Conservation (phyloP, 2,113 vertebrate species). For the Diglossa brunneiventris region DNA sequence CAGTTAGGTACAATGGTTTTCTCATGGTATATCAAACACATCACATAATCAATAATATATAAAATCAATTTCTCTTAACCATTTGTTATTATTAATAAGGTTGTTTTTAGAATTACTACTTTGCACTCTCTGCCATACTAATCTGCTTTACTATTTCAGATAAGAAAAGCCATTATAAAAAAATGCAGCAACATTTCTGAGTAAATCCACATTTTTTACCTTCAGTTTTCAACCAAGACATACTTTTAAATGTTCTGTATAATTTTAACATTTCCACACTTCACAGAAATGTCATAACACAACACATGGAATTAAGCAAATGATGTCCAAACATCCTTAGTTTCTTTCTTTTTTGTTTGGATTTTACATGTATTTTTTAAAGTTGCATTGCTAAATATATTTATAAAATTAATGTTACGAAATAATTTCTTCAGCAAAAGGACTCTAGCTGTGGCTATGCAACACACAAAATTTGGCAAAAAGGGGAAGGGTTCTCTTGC, state of each 20-base stretch:
- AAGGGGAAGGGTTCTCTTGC: accelerated
- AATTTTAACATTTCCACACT: neutral
- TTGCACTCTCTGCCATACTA: neutral
- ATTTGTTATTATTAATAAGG: neutral
- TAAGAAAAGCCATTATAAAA: slow-evolving; percentile 21
- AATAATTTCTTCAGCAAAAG: neutral
- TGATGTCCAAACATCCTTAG: neutral
- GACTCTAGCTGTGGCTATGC: neutral
- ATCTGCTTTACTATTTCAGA: slow-evolving; percentile 12
- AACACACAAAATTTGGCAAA: neutral
- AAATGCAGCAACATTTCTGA: neutral
- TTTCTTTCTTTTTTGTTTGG: neutral
- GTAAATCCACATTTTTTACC: neutral
- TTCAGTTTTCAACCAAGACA: neutral
- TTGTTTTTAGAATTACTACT: neutral
- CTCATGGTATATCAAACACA: neutral
- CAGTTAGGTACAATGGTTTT: neutral
- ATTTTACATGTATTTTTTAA: neutral
- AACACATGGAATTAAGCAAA: neutral
- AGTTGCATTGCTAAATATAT: neutral
- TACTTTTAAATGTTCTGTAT: neutral
- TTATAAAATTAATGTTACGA: neutral
- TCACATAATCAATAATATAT: neutral
- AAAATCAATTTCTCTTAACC: neutral
- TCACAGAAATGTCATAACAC: neutral